Conservation (phyloP, 2,797 vertebrate genomes). For the Poeciliopsis paucimaculata region DNA sequence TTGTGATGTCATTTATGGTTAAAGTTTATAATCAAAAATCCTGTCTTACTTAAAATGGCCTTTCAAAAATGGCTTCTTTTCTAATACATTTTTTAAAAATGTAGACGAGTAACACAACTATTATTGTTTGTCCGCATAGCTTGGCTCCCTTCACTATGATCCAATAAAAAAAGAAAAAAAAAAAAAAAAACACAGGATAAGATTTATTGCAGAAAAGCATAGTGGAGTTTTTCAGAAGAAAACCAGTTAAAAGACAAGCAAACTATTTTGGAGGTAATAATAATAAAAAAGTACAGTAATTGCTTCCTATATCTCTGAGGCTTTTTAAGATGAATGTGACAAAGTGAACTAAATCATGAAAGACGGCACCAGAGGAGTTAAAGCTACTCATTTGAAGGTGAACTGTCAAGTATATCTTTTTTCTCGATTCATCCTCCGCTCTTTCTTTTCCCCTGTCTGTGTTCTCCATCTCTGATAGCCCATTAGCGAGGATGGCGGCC, state of each 20-base stretch:
- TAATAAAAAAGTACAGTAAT: background rate
- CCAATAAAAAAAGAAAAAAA: background rate
- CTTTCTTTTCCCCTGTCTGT: background rate
- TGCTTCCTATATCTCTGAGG: background rate
- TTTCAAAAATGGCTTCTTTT: background rate
- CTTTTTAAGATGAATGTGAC: slow-evolving; percentile 11
- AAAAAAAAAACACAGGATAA: background rate
- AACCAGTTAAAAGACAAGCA: background rate
- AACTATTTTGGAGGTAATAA: background rate
- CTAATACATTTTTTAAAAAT: background rate
- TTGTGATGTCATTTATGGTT: background rate
- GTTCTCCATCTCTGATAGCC: slow-evolving; percentile 44
- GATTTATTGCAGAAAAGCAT: background rate
- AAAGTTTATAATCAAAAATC: background rate
- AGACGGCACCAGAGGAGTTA: background rate
- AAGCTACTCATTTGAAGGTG: slow-evolving; percentile 11
- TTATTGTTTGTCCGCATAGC: background rate
- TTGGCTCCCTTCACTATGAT: background rate
- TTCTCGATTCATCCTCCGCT: slow-evolving; percentile 3
- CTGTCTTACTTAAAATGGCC: background rate
- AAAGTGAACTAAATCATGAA: background rate
- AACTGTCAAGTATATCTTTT: slow-evolving; percentile 21
- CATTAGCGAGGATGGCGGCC: slow-evolving; percentile 47
- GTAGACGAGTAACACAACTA: background rate
- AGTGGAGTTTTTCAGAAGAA: background rate